Evolutionary conservation across 92 coral and sea anemone genomes (phyloP), one percentile per base, ranked within the genome.

Genomic region (Heliopora coerulea): DNA sequence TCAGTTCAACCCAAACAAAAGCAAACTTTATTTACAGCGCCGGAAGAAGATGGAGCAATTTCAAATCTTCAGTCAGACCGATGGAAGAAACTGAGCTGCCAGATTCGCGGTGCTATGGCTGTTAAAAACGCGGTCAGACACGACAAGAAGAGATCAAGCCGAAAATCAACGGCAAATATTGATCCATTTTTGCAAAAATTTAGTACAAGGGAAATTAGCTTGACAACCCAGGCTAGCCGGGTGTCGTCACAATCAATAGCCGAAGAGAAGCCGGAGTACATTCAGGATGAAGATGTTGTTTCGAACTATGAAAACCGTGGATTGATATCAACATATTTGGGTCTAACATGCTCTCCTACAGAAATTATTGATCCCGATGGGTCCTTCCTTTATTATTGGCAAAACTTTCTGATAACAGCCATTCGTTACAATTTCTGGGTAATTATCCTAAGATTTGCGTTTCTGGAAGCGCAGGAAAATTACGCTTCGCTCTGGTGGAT

Each of bases 151-250:
- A 82, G 84, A 23, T 85, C 91, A 13, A 60, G 81, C 1, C 84
- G 90, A 81, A 84, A 82, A 59, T 76, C 92, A 6, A 74, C 96
- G 23, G 90, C 78, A 0, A 84, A 84, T 7, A 81, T 92, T 17
- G 97, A 92, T 59, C 97, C 97, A 12, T 92, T 92, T 57, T 82
- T 92, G n/a, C 97, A 90, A 62, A 89, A 87, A 72, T 92, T 92
- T 69, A 92, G 97, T 83, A 92, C 97, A 0, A 80, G 97, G 35
- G 97, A 92, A 44, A 83, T 81, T 39, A 80, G 97, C 35, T 84
- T 84, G 35, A 66, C 74, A 1, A 83, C 90, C 15, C 96, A 96
- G 1, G 82, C 86, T 1, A 76, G 82, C 28, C 67, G 88, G 3
- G 34, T 56, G 2, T 65, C 72, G 9, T 39, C 41, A 15, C 18